phyloP scores from a whole-genome alignment of 2,797 vertebrate genomes.

The Takifugu rubripes region DNA sequence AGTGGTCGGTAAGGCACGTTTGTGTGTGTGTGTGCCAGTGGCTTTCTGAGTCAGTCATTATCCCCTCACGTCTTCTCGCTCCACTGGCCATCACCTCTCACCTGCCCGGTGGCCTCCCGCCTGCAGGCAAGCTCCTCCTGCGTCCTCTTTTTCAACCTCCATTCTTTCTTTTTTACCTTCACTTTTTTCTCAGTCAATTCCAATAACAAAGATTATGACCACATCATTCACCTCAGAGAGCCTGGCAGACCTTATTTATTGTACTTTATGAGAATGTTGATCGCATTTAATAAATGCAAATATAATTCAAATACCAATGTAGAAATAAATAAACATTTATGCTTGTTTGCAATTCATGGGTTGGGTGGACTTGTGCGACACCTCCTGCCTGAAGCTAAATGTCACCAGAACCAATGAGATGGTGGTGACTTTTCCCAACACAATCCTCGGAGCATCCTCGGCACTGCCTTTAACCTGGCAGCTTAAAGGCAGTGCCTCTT shows the following conservation, averaged over 20 bases:
- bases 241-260: conserved; percentile 5
- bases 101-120: conserved; percentile 61
- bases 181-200: too few species aligned
- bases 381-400: too few species aligned
- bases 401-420: too few species aligned
- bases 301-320: too few species aligned
- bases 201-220: conserved; percentile 9
- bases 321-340: too few species aligned
- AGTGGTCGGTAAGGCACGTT: not conserved
- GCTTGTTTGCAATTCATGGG: too few species aligned
- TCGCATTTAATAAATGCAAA: conserved; percentile 5
- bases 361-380: too few species aligned
- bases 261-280: not conserved
- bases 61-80: conserved; percentile 38
- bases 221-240: conserved; percentile 14
- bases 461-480: too few species aligned
- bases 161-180: conserved; percentile 18
- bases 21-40: conserved; percentile 19
- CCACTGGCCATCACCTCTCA: conserved; percentile 66
- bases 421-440: too few species aligned
- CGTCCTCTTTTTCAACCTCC: conserved; percentile 18
- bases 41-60: conserved; percentile 54
- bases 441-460: too few species aligned
- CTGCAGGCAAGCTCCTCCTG: conserved; percentile 43
- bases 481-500: too few species aligned